Percentiles rank a stretch among this genome's conserved stretches.
phyloP scores from a whole-genome alignment of 1,140 invertebrate genomes.

The Macrosteles quadrilineatus region DNA sequence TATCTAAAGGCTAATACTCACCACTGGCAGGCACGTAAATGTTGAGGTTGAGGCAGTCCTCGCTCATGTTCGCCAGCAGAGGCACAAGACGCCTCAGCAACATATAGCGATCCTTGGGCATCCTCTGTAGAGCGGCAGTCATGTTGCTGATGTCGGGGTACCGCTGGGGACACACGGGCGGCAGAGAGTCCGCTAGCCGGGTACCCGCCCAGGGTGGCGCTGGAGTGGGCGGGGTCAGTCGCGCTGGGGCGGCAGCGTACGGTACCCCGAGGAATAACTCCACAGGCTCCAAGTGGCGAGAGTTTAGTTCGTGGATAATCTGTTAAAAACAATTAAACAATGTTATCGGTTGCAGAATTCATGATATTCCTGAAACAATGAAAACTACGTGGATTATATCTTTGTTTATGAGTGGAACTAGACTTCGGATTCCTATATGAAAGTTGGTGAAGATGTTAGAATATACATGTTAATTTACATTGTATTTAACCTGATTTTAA shows the following conservation, averaged over 20 bases:
- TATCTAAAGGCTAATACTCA: no score
- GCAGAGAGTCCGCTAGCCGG: constrained; percentile 71
- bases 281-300: constrained; percentile 72
- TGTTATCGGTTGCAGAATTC: no score
- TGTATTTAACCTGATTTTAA: no score
- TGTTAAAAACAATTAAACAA: constrained; percentile 13
- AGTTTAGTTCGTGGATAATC: constrained; percentile 71
- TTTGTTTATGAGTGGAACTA: no score
- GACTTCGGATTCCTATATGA: no score
- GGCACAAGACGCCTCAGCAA: constrained; percentile 65
- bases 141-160: constrained; percentile 43
- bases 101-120: constrained; percentile 63
- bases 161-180: constrained; percentile 75
- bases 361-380: no score
- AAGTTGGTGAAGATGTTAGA: no score
- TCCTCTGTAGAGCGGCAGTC: constrained; percentile 64
- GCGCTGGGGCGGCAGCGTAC: constrained; percentile 77
- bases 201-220: constrained; percentile 70
- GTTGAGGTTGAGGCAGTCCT: constrained; percentile 89
- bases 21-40: constrained; percentile 83
- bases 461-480: no score
- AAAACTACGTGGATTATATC: no score
- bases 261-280: constrained; percentile 80
- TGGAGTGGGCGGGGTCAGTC: constrained; percentile 69
- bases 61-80: constrained; percentile 74